Percentiles rank a stretch among this genome's conserved stretches.
phyloP scores from a whole-genome alignment of 2,888 invertebrate species.

The Omphaloscelis lunosa region DNA sequence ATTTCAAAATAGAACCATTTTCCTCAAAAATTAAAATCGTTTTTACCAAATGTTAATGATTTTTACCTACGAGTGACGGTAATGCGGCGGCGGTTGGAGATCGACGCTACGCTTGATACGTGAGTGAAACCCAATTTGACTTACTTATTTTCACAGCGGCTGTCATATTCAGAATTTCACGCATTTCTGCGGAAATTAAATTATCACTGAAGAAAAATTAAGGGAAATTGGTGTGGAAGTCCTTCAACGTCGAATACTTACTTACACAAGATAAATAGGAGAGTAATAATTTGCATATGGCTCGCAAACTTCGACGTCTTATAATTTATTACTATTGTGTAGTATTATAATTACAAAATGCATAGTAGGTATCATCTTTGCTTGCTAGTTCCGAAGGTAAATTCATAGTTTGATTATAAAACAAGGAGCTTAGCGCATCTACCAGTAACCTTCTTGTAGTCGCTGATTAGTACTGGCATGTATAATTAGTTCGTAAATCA shows the following conservation, averaged over 20 bases:
- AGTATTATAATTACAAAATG: constrained; percentile 5
- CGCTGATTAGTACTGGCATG: not conserved
- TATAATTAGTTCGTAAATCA: not conserved
- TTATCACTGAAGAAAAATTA: not conserved
- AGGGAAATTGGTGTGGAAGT: not conserved
- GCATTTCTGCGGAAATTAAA: constrained; percentile 1
- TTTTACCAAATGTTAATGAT: no score
- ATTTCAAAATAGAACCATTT: not conserved
- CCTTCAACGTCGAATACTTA: not conserved
- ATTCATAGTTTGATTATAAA: not conserved
- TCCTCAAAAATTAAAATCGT: not conserved
- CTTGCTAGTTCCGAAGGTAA: not conserved
- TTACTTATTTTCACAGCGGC: constrained; percentile 12
- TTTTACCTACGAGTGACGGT: not conserved
- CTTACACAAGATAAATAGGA: not conserved
- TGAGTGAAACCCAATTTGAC: constrained; percentile 7
- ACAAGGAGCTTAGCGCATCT: not conserved
- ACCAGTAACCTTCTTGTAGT: not conserved
- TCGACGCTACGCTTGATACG: not conserved
- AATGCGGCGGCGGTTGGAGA: not conserved
- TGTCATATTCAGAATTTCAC: not conserved
- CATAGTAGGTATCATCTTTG: not conserved
- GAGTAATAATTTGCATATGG: constrained; percentile 1
- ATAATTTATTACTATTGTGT: constrained; percentile 21
- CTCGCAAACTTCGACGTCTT: constrained; percentile 21